phyloP scores from a whole-genome alignment of 2,888 invertebrate genomes.

The Thymelicus lineola region DNA sequence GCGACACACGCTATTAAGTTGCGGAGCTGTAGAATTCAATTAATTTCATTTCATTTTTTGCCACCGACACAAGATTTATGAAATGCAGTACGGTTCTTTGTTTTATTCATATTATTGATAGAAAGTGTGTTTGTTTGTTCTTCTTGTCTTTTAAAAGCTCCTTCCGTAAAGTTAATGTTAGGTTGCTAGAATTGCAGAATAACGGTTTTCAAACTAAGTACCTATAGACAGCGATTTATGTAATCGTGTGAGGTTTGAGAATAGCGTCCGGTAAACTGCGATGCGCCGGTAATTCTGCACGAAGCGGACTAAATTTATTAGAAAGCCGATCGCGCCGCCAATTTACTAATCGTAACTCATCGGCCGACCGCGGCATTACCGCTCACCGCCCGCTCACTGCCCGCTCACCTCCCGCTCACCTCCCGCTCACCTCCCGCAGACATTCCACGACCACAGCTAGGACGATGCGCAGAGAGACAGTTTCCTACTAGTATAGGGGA shows the following conservation, averaged over 20 bases:
- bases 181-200: no score
- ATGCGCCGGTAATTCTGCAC: constrained; percentile 57
- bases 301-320: constrained; percentile 67
- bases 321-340: constrained; percentile 70
- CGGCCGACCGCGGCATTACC: constrained; percentile 63
- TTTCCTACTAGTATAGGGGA: no score
- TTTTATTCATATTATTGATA: not conserved
- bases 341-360: constrained; percentile 80
- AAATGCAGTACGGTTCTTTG: constrained; percentile 17
- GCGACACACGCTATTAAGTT: constrained; percentile 18
- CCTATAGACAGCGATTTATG: not conserved
- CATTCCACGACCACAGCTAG: no score
- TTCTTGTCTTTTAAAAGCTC: no score
- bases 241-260: not conserved
- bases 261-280: constrained; percentile 25
- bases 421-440: not conserved
- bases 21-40: constrained; percentile 9
- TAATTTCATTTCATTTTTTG: constrained; percentile 34
- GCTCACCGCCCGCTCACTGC: constrained; percentile 1
- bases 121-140: no score
- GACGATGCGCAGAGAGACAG: no score
- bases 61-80: constrained; percentile 19
- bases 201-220: no score
- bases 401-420: not conserved
- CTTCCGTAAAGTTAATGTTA: no score